Evolutionary conservation across 2,888 invertebrate genomes (phyloP).

Genomic region (Tanaodytes sp.): DNA sequence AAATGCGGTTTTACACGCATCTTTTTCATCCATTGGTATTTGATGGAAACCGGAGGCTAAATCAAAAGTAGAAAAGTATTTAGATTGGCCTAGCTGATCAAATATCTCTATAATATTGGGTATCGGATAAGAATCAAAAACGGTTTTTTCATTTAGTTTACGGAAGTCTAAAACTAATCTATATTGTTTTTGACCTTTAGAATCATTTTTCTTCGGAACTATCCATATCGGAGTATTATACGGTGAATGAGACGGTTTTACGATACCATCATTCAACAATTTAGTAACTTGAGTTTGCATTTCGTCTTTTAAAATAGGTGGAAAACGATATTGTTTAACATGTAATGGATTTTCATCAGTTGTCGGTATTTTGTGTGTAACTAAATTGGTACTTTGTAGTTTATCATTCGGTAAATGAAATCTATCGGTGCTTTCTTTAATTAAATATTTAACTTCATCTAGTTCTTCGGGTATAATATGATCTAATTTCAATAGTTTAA

Average conservation of each 20-base stretch:
- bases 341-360: background rate
- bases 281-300: background rate
- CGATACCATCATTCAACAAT: background rate
- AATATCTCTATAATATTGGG: background rate
- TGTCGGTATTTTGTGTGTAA: slow-evolving; percentile 3
- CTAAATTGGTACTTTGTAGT: background rate
- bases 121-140: background rate
- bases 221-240: slow-evolving; percentile 3
- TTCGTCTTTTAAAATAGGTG: slow-evolving; percentile 3
- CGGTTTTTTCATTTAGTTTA: slow-evolving; percentile 8
- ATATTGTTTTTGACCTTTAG: slow-evolving; percentile 2
- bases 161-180: slow-evolving; percentile 6
- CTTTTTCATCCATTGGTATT: no score
- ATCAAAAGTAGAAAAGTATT: slow-evolving; percentile 4
- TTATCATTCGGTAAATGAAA: background rate
- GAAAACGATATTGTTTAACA: slow-evolving; percentile 9
- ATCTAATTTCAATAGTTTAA: background rate
- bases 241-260: background rate
- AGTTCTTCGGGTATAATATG: background rate
- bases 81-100: background rate
- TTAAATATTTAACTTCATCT: slow-evolving; percentile 4
- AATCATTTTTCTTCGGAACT: background rate
- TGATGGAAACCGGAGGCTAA: no score
- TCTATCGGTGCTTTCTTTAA: background rate
- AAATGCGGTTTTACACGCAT: no score